These are phyloP conservation scores for Clivina fossor DNA, from an alignment of 2,888 invertebrate genomes.

Conservation along the genomic window DNA sequence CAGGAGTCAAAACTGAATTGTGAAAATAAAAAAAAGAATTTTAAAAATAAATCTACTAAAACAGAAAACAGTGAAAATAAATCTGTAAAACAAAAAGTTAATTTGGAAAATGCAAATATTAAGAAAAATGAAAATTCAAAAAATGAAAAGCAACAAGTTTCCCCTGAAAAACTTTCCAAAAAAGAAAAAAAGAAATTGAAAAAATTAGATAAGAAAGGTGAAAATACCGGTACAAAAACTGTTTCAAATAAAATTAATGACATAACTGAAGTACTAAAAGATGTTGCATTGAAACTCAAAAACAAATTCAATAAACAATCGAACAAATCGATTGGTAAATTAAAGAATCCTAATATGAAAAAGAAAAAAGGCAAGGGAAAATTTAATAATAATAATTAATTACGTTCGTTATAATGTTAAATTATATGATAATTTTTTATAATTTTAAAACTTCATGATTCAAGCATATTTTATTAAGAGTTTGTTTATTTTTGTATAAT, in stretches of 20 bases:
- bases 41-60: conserved; percentile 16
- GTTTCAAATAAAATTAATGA: too few relatives aligned
- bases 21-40: conserved; percentile 5
- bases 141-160: conserved; percentile 8
- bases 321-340: conserved; percentile 39
- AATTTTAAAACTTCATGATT: too few relatives aligned
- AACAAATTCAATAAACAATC: conserved; percentile 43
- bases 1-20: conserved; percentile 3
- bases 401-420: too few relatives aligned
- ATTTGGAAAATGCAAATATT: background rate
- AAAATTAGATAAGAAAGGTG: conserved; percentile 23
- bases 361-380: too few relatives aligned
- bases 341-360: conserved; percentile 35
- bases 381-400: too few relatives aligned
- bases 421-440: too few relatives aligned
- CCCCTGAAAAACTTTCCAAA: background rate
- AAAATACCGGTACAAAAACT: too few relatives aligned
- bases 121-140: conserved; percentile 33
- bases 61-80: conserved; percentile 1
- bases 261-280: too few relatives aligned
- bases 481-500: too few relatives aligned
- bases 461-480: too few relatives aligned
- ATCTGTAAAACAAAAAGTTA: conserved; percentile 22
- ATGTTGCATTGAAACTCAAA: conserved; percentile 39
- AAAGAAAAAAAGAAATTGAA: conserved; percentile 25